Base-by-base conservation (phyloP, 2,797 vertebrate genomes). In the Chloroceryle inda region DNA sequence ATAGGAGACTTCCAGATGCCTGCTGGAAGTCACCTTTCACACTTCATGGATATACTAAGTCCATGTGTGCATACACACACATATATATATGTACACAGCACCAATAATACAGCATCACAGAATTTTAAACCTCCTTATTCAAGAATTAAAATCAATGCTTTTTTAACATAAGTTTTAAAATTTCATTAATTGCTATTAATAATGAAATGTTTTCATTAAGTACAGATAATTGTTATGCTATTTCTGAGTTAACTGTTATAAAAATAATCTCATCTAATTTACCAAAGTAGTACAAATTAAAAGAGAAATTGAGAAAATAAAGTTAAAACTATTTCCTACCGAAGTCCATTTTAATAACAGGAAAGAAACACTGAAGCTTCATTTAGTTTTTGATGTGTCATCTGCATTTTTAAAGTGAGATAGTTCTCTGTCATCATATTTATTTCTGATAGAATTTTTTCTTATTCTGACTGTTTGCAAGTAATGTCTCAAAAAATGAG, bases 401-500 rank as follows among this genome's bases (percentile, higher is more conserved):
- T 44, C 53, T 88, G 49, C 33, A 45, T 90, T 44, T 81, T 56
- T 78, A 20, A 85, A 86, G 55, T 5, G 47, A 67, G 47, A 8
- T 13, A 35, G 12, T 80, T 83, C n/a, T 85, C 75, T 77, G 7
- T 71, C 37, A 55, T 69, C 10, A 6, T n/a, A 47, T 72, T 89
- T 86, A 62, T 67, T 86, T 72, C 40, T 87, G 47, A 64, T 88
- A n/a, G 10, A 47, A 13, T 67, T 67, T 35, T 82, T 9, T 88
- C 29, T 49, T 37, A 11, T 6, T 89, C 64, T 73, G n/a, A 64
- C 42, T 76, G 26, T 88, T 94, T 87, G 56, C 6, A 86, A 92
- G 42, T 83, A 73, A 67, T 5, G 24, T 20, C 26, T 64, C 5
- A 29, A 45, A 84, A 88, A 23, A 81, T 92, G 33, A 86, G 49